Evolutionary conservation across 92 coral and sea anemone species (phyloP), one percentile per base, ranked within the genome.

Genomic region (Heteractis magnifica): DNA sequence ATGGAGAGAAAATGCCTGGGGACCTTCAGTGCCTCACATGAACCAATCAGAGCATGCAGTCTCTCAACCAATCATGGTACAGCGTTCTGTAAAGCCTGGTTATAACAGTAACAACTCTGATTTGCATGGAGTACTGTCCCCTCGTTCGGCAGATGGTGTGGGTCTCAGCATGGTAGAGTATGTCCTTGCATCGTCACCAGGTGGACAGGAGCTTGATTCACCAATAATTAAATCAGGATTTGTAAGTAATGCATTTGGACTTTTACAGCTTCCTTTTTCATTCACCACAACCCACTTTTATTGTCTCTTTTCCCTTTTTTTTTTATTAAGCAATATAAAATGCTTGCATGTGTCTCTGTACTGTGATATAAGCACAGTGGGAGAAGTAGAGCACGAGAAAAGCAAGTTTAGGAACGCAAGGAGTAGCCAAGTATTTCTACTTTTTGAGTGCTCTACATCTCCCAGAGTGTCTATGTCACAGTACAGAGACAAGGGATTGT

Each of bases 41-140:
- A 87, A 95, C 56, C 98, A 93, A 81, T 96, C 99, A n/a, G 99
- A 96, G 81, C 99, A 96, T 89, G 99, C 99, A 16, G 93, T 96
- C 23, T 96, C 99, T 0, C 98, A 96, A 84, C 99, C 99, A 72
- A 96, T 96, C 90, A 96, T 94, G 97, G 97, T 96, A 16, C 97
- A 92, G 89, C 92, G 98, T 41, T 92, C 98, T n/a, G 92, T 90
- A 73, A 96, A 94, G 83, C 88, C 90, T 5, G 94, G 95, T 65
- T 96, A 94, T 74, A 94, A 90, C 51, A 89, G 92, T 16, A 89
- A 88, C 60, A 55, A 77, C 49, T 90, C 97, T 0, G 99, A 96
- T 51, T 86, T 93, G 3, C 99, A 96, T 82, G 94, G 93, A 74
- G 93, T 96, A 7, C 83, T 96, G 77, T 96, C 99, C 5, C 99